A percentile compares a stretch with the other conserved stretches of the same genome.
Conservation (phyloP, 2,888 invertebrate genomes). For the Conus canariensis region DNA sequence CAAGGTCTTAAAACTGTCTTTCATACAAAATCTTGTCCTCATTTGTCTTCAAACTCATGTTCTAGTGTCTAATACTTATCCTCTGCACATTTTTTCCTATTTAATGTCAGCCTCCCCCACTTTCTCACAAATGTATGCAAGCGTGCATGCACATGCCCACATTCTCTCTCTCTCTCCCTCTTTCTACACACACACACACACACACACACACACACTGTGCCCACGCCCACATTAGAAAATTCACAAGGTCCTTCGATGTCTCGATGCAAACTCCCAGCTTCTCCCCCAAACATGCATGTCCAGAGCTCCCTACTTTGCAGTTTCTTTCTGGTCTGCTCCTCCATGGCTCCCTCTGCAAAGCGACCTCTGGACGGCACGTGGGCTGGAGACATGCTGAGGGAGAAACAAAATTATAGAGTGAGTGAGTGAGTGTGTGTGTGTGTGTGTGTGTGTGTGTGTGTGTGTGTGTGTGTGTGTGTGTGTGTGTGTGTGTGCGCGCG, state of each 20-base stretch:
- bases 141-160: not conserved
- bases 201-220: no score
- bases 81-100: no score
- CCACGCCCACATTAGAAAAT: no score
- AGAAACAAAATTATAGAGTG: not conserved
- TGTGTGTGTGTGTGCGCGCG: no score
- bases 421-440: no score
- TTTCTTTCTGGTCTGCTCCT: constrained; percentile 72
- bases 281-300: not conserved
- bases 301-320: constrained; percentile 65
- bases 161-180: no score
- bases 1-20: not conserved
- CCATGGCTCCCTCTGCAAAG: constrained; percentile 59
- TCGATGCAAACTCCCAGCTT: not conserved
- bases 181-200: no score
- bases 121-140: no score
- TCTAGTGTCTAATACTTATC: not conserved
- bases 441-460: no score
- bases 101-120: no score
- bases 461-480: no score
- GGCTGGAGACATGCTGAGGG: constrained; percentile 48
- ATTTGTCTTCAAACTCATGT: not conserved
- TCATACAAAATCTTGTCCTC: not conserved
- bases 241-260: no score
- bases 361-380: constrained; percentile 37